Evolutionary conservation across 2,888 invertebrate genomes (phyloP), one percentile per base, ranked within the genome.

Genomic region (Aporophyla nigra): DNA sequence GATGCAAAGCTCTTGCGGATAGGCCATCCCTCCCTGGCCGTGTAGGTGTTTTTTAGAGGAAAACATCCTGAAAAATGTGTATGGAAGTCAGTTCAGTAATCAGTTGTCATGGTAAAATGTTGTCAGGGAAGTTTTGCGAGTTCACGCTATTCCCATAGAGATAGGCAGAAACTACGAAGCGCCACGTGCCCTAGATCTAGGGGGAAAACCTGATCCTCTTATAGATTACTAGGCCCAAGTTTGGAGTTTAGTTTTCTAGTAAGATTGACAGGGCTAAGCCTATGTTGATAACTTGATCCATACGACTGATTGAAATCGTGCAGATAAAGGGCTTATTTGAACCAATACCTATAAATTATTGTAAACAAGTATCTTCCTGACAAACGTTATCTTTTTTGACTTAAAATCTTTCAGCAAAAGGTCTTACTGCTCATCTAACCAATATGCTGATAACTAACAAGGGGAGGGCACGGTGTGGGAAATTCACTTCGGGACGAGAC

Each of bases 201-300:
- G 27, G n/a, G 19, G 2, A 63, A 54, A 54, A 49, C 61, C 49
- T n/a, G 54, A 49, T 43, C 12, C 7, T 49, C n/a, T 40, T 4
- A 21, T 6, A 21, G 54, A 79, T 76, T 49, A 40, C 0, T 49
- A 49, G 53, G 27, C 71, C 56, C 71, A 71, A 62, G 54, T 33
- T 71, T 62, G 54, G 10, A 43, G 43, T 62, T 76, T 7, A 27
- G 14, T 10, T 43, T 14, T 78, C 27, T 27, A 71, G 53, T 19
- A 56, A 71, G 54, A 77, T 71, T 76, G 76, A 62, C 71, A 71
- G 61, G 49, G 49, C 71, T 69, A 62, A 80, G 80, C 72, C 49
- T 9, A 19, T 40, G 40, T 61, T 40, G 54, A 77, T 56, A 80
- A 49, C 40, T 43, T 56, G 14, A 76, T 71, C 54, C 27, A 5